Base-by-base conservation (phyloP, 2,113 vertebrate species). In the Xiphophorus couchianus region DNA sequence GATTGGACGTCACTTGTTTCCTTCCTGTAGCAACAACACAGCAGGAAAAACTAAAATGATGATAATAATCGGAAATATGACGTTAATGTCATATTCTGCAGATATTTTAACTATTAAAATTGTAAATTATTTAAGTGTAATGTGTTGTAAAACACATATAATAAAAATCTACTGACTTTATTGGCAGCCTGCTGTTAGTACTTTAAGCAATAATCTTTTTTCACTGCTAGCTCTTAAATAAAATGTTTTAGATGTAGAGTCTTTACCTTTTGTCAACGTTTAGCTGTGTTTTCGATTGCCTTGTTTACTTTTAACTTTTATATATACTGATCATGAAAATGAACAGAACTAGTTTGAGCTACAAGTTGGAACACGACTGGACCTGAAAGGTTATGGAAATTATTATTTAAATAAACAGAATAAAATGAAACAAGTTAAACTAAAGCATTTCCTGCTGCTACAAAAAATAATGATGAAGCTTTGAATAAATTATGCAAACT, bases 21-120 rank as follows among this genome's bases (percentile, higher is more conserved):
- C 83, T 85, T 84, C 80, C 77, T 62, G 1, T 25, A 54, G 0
- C 10, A 65, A 70, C 69, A 78, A 73, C 74, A 66, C 51, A 54
- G 30, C n/a, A 9, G 15, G 7, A 17, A 48, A 48, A 48, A 6
- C 44, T 48, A 71, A 54, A 13, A 27, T 13, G 10, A 12, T 28
- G 19, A 58, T n/a, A n/a, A 58, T 58, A 58, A n/a, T n/a, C 22
- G 22, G 7, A 58, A n/a, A 22, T 58, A 25, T 58, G 19, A 58
- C 51, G 1, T 48, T 19, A 58, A n/a, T 58, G 25, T 25, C 51
- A n/a, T n/a, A n/a, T 58, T 58, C 7, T 58, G 51, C 51, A 58
- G 51, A 58, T 10, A 58, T 58, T n/a, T 58, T n/a, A 58, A n/a
- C 8, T 9, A 10, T 11, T n/a, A 25, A 54, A 54, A 5, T 15